Conservation (phyloP, 1,140 invertebrate genomes). For the Matsumurasca onukii region DNA sequence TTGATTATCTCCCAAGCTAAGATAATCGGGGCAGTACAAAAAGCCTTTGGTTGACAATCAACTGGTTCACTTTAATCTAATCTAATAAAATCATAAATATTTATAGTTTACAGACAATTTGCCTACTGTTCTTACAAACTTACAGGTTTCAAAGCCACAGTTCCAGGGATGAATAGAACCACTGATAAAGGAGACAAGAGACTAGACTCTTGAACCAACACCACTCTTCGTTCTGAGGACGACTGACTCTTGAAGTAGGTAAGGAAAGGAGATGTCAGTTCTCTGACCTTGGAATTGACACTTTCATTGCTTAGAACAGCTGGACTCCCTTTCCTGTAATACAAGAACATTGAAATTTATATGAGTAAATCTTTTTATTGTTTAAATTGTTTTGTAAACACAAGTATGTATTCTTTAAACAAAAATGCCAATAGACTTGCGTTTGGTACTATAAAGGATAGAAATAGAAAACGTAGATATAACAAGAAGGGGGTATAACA, state of each 20-base stretch:
- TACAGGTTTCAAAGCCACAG: constrained; percentile 30
- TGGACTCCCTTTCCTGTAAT: constrained; percentile 49
- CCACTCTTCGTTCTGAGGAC: constrained; percentile 48
- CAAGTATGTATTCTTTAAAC: neutral
- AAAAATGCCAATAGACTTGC: too few species aligned
- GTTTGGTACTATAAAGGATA: too few species aligned
- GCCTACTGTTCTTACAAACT: constrained; percentile 15
- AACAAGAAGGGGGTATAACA: too few species aligned
- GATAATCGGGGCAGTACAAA: too few species aligned
- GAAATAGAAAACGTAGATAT: too few species aligned
- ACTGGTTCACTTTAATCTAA: neutral
- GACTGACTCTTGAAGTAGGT: constrained; percentile 52
- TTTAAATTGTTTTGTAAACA: constrained; percentile 38
- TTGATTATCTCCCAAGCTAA: too few species aligned
- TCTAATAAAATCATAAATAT: neutral
- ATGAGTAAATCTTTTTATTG: constrained; percentile 35
- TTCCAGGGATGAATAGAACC: constrained; percentile 50
- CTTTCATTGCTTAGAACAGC: constrained; percentile 55
- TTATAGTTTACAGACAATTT: neutral
- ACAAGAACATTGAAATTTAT: constrained; percentile 46
- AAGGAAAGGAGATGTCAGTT: constrained; percentile 47
- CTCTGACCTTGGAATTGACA: constrained; percentile 54
- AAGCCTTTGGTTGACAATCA: neutral
- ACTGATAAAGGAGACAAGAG: constrained; percentile 54
- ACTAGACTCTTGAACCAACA: constrained; percentile 53